Base-by-base conservation (phyloP, 2,888 invertebrate species). In the Pseudanteris insignis region DNA sequence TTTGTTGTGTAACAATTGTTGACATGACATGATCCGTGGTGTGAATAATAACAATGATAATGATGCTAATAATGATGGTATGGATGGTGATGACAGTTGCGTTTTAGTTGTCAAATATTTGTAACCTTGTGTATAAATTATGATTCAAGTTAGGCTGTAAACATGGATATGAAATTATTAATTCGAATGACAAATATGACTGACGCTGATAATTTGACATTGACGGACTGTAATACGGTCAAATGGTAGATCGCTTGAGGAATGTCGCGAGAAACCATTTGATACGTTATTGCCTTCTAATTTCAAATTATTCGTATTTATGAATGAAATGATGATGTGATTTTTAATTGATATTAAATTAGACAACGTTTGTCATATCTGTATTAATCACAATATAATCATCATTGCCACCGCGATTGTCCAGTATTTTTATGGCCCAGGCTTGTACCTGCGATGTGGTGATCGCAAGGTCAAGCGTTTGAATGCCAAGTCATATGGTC, bases 311-410 rank as follows among this genome's bases (percentile, higher is more conserved):
- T 21, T 3, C 18, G 18, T 4, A 18, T 18, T 6, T 3, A 6
- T 18, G 24, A 25, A 43, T 15, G 15, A 10, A 18, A 6, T 18
- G 18, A 18, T 18, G 18, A 18, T 18, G 18, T 3, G 6, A 18
- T 18, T 18, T 18, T 18, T 18, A 4, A 18, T 18, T 18, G 6
- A 28, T 15, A 60, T 60, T 54, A 60, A 53, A 51, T 47, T 59
- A 14, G 47, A 53, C 37, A 53, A 47, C 47, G 53, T 60, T 60
- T 21, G 53, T 53, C 60, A 53, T 60, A 59, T 41, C 53, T 41
- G 59, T 46, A 53, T 60, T 60, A 60, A 60, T 60, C 59, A 60
- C 53, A 60, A 40, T 53, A 15, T 41, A 7, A 47, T 54, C 28
- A 15, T 12, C n/a, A 11, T 41, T 37, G 60, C 40, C 60, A 60